Evolutionary conservation across 2,797 vertebrate species (phyloP).

Genomic region (Rhinella marina): DNA sequence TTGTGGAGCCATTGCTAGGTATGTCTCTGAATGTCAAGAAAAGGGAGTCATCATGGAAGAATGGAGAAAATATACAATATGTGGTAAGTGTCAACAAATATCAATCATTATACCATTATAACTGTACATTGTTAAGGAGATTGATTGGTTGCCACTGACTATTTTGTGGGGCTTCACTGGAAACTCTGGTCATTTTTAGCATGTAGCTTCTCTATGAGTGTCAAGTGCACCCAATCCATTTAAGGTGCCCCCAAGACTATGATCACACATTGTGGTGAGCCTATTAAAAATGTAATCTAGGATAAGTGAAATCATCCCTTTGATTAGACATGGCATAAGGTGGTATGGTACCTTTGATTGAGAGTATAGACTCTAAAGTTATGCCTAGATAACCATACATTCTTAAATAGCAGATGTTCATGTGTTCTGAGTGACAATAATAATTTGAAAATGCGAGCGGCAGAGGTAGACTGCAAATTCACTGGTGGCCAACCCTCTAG

Average conservation of each 20-base stretch:
- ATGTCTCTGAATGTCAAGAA: conserved; percentile 52
- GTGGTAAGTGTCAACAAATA: conserved; percentile 50
- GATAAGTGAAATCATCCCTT: too few species aligned
- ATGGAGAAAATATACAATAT: conserved; percentile 52
- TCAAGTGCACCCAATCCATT: background rate
- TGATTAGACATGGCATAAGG: too few species aligned
- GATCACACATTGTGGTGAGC: too few species aligned
- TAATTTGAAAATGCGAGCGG: too few species aligned
- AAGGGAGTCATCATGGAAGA: conserved; percentile 33
- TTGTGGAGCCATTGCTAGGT: conserved; percentile 46
- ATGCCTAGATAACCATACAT: too few species aligned
- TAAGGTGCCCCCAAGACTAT: background rate
- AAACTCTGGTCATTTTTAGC: background rate
- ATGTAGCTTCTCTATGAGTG: background rate
- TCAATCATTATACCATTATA: background rate
- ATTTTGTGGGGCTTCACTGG: background rate
- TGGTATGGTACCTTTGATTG: too few species aligned
- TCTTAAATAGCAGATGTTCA: too few species aligned
- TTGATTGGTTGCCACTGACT: background rate
- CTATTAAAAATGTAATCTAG: too few species aligned
- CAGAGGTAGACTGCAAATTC: too few species aligned
- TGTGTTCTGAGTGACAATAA: too few species aligned
- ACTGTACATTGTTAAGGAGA: background rate
- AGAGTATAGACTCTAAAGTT: too few species aligned
- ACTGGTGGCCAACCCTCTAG: too few species aligned